Base-by-base conservation (phyloP, 2,888 invertebrate species). In the Polia nebulosa region DNA sequence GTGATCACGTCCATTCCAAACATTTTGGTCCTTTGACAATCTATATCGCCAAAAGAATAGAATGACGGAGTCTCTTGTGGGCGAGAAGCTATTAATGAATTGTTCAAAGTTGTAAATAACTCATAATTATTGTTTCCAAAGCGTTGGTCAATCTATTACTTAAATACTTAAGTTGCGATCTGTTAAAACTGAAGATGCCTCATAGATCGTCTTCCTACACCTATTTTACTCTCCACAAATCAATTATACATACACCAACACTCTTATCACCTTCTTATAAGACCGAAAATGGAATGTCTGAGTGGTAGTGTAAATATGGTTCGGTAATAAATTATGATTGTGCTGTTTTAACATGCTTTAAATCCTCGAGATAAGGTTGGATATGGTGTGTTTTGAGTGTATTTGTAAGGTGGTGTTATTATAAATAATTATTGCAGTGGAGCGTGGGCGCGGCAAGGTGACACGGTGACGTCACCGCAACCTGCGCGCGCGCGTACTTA, bases 391-490 rank as follows among this genome's bases (percentile, higher is more conserved):
- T 55, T 41, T 59, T 22, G 27, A n/a, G 32, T 56, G 52, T 59
- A 51, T 56, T 29, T 71, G 62, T 60, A 51, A 60, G 41, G 60
- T 68, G 69, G 69, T 60, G 66, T 80, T 63, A 69, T 76, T 80
- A 76, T 85, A 80, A 82, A 76, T 85, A 81, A 81, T 83, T 68
- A 74, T 80, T 80, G 84, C 78, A 82, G 59, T 76, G 51, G 73
- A 71, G 71, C 80, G 89, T 88, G 86, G 89, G 89, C 82, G 89
- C 82, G 76, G 85, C 88, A 88, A 90, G 90, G 90, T 89, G 90
- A 89, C 88, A 85, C 73, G 70, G 69, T 92, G 90, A 91, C 89
- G 90, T 90, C 90, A 91, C 25, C 52, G 58, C 83, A 85, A 85
- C 85, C 85, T 82, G 85, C 83, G 83, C 83, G 11, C 22, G 59